Evolutionary conservation across 2,888 invertebrate genomes (phyloP).

Genomic region (Lochmaea capreae): DNA sequence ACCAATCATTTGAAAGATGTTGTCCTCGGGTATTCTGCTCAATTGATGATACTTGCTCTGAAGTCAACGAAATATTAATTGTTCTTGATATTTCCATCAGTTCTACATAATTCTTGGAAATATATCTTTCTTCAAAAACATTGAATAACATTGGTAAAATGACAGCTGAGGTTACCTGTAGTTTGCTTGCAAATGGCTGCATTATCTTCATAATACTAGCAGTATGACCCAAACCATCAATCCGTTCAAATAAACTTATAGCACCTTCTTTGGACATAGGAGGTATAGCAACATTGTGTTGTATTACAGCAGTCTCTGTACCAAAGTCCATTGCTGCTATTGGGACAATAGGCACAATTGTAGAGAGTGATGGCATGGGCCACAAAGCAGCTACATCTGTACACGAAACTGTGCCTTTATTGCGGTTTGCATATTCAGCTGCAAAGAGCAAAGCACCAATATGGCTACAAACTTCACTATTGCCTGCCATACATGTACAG

Average conservation of each 20-base stretch:
- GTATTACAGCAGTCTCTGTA: constrained; percentile 9
- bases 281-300: constrained; percentile 21
- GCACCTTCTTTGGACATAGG: constrained; percentile 17
- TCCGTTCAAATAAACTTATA: constrained; percentile 20
- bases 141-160: too few species aligned
- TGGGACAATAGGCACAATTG: too few species aligned
- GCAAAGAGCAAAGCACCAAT: too few species aligned
- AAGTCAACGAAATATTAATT: constrained; percentile 10
- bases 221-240: constrained; percentile 31
- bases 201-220: constrained; percentile 20
- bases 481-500: too few species aligned
- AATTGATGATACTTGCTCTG: constrained; percentile 14
- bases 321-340: constrained; percentile 37
- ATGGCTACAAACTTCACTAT: too few species aligned
- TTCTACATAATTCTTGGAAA: constrained; percentile 17
- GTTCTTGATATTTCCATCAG: constrained; percentile 18
- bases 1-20: constrained; percentile 13
- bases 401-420: neutral
- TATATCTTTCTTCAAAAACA: constrained; percentile 1
- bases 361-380: constrained; percentile 33
- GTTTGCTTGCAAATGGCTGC: constrained; percentile 16
- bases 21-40: constrained; percentile 20
- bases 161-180: neutral
- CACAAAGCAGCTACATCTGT: too few species aligned
- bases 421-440: neutral